Conservation (phyloP, 2,888 invertebrate species). For the Hybos culiciformis region DNA sequence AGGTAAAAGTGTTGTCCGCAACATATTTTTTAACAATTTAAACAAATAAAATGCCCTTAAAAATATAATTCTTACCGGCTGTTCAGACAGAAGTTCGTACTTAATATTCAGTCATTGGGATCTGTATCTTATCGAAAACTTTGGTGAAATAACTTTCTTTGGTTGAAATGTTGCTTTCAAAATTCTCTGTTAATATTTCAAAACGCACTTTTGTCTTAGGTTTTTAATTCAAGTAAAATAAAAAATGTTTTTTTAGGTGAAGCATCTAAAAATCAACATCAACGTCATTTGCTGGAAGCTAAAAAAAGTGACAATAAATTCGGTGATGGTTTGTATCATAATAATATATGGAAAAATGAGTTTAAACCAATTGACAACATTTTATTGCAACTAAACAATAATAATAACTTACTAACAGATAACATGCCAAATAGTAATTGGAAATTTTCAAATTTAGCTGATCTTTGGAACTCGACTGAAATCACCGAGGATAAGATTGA, state of each 20-base stretch:
- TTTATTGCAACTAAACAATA: constrained; percentile 1
- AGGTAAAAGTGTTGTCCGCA: constrained; percentile 10
- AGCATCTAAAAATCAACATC: neutral
- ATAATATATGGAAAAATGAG: constrained; percentile 17
- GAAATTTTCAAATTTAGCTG: constrained; percentile 25
- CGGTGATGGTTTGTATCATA: constrained; percentile 18
- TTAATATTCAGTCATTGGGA: too few relatives aligned
- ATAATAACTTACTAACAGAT: constrained; percentile 1
- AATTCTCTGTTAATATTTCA: too few relatives aligned
- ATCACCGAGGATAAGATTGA: constrained; percentile 6
- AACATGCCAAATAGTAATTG: constrained; percentile 14
- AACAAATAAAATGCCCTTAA: too few relatives aligned
- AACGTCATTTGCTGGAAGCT: too few relatives aligned
- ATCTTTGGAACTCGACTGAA: constrained; percentile 21
- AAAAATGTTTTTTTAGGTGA: neutral
- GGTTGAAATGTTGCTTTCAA: too few relatives aligned
- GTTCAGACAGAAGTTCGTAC: too few relatives aligned
- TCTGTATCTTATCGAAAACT: too few relatives aligned
- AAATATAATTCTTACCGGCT: too few relatives aligned
- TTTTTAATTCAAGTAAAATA: too few relatives aligned
- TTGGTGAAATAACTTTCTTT: too few relatives aligned
- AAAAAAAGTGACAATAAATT: constrained; percentile 13
- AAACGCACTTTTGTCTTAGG: too few relatives aligned
- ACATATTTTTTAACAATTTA: too few relatives aligned
- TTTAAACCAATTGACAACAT: constrained; percentile 18